Conservation (phyloP, 2,797 vertebrate species). For the Hipposideros larvatus region DNA sequence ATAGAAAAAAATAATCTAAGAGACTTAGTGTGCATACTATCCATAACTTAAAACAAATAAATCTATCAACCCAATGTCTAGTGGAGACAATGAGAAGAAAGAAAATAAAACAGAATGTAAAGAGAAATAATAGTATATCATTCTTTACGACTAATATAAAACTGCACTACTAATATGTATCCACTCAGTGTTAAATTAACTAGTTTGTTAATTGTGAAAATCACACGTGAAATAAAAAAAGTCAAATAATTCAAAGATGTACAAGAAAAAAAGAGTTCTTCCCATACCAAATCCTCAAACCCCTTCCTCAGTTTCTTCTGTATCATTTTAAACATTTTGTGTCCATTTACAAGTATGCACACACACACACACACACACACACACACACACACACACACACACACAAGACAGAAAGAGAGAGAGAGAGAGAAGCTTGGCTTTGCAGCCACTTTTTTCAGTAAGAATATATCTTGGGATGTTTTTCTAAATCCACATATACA, state of each 20-base stretch:
- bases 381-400: neutral
- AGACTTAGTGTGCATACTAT: neutral
- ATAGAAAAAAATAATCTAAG: neutral
- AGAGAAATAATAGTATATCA: neutral
- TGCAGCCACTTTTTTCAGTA: neutral
- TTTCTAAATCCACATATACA: neutral
- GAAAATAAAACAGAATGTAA: neutral
- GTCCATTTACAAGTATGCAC: neutral
- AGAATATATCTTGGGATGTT: neutral
- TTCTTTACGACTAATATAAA: conserved; percentile 8
- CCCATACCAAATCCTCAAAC: neutral
- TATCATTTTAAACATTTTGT: neutral
- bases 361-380: neutral
- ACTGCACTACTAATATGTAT: neutral
- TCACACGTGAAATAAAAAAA: neutral
- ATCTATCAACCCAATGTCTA: neutral
- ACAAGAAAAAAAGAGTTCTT: neutral
- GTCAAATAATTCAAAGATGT: conserved; percentile 28
- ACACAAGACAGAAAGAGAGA: neutral
- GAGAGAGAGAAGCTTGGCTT: neutral
- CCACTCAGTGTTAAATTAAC: neutral
- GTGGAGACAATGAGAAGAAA: neutral
- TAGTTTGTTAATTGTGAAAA: neutral
- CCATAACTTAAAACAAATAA: conserved; percentile 16
- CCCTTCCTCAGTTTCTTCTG: neutral